Base-by-base conservation (phyloP, 2,888 invertebrate species). In the Zaprionus lineosus region DNA sequence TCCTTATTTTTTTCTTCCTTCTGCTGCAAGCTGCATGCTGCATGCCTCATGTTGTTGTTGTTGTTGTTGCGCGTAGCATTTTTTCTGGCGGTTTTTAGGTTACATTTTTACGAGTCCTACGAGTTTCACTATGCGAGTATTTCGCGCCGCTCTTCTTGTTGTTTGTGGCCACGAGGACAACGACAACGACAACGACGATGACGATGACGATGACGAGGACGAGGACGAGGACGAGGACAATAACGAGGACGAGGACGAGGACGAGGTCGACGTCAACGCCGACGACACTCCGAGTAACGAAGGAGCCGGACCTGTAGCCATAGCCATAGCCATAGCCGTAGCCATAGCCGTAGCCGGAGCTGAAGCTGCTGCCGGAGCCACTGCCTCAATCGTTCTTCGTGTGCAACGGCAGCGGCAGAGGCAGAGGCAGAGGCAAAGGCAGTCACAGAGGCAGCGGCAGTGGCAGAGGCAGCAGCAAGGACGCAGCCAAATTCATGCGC, bases 31-130 rank as follows among this genome's bases (percentile, higher is more conserved):
- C n/a, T 58, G 40, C 47, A 47, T 21, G 57, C 37, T 55, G 50
- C 40, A 43, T 46, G 16, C 14, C 43, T 50, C 16, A 12, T 57
- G 28, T 50, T 47, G 34, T 39, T 36, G 36, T 33, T 51, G 53
- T 28, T 63, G 67, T 39, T 69, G 41, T 52, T 65, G 66, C 50
- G 52, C 53, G 61, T 31, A 58, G 67, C 71, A 84, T 87, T 86
- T 86, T 86, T 86, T 87, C 87, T 74, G 84, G 74, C 68, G 74
- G 86, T 86, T 86, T 86, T 86, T 86, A 86, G 87, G 87, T 86
- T 86, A 86, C 75, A 85, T 82, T 87, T 86, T 85, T 87, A 87
- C 86, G 82, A 86, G 73, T 78, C 73, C 73, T 61, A 61, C 66
- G 53, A n/a, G 79, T 71, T 79, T 61, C 72, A 69, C 68, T 65